phyloP scores from a whole-genome alignment of 2,113 vertebrate species.

The Lagopus leucura region DNA sequence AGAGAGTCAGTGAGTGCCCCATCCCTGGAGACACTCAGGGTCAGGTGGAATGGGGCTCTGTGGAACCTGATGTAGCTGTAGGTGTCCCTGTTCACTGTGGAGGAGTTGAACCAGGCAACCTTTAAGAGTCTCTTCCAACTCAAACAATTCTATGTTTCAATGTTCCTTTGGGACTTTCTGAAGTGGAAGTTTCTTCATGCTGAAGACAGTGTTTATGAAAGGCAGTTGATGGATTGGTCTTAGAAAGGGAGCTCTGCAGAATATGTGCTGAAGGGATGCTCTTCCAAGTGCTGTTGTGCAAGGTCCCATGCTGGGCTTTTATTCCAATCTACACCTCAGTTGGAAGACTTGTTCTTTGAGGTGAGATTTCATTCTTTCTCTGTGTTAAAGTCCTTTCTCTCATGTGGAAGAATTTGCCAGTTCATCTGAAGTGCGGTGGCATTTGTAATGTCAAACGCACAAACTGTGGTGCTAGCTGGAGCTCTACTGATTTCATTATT shows the following conservation, averaged over 20 bases:
- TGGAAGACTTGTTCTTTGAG: not conserved
- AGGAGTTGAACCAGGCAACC: no score
- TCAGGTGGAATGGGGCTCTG: no score
- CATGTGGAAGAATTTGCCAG: not conserved
- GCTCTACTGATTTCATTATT: conserved; percentile 14
- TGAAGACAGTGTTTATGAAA: not conserved
- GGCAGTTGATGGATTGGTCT: not conserved
- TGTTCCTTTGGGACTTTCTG: not conserved
- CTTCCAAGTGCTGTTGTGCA: not conserved
- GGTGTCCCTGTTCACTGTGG: no score
- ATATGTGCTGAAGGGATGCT: not conserved
- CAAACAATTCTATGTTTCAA: no score
- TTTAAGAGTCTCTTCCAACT: no score
- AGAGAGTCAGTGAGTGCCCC: no score
- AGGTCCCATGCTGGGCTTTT: not conserved
- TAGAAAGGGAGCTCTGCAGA: not conserved
- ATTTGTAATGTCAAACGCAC: conserved; percentile 26
- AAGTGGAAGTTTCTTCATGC: not conserved
- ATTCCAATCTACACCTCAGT: not conserved
- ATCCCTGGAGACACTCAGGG: no score
- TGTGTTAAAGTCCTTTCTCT: not conserved
- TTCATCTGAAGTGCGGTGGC: not conserved
- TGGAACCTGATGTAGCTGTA: no score
- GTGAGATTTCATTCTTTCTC: not conserved
- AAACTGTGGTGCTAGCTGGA: not conserved